Conservation (phyloP, 2,113 vertebrate genomes). For the Rhinogobius similis region DNA sequence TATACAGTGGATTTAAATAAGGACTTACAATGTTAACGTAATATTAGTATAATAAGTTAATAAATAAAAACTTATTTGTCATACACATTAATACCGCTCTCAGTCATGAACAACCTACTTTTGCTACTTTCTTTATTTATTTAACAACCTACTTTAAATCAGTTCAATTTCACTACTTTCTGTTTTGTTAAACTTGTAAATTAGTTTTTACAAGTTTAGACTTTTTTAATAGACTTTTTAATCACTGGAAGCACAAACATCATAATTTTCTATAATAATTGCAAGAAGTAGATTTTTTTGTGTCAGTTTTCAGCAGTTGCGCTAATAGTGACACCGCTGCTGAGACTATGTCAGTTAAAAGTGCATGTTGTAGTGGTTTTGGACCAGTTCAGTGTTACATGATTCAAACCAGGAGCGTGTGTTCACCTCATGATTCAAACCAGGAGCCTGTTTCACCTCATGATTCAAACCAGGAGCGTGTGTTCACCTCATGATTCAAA, state of each 20-base stretch:
- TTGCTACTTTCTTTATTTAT: no score
- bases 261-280: no score
- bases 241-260: neutral
- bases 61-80: neutral
- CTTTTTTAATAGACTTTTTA: neutral
- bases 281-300: no score
- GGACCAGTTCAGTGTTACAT: neutral
- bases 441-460: no score
- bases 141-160: neutral
- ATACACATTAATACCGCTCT: neutral
- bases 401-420: neutral
- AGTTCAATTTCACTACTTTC: no score
- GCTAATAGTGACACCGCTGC: neutral
- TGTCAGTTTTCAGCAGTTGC: no score
- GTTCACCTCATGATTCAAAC: constrained; percentile 90
- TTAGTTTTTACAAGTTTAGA: no score
- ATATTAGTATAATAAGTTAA: neutral
- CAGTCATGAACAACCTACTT: neutral
- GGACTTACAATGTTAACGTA: no score
- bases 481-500: constrained; percentile 89
- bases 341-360: neutral
- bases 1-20: no score
- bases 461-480: neutral
- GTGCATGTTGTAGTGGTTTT: constrained; percentile 17
- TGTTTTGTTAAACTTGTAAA: no score